Evolutionary conservation across 2,888 invertebrate species (phyloP), one percentile per base, ranked within the genome.

Genomic region (Aspidiotus destructor): DNA sequence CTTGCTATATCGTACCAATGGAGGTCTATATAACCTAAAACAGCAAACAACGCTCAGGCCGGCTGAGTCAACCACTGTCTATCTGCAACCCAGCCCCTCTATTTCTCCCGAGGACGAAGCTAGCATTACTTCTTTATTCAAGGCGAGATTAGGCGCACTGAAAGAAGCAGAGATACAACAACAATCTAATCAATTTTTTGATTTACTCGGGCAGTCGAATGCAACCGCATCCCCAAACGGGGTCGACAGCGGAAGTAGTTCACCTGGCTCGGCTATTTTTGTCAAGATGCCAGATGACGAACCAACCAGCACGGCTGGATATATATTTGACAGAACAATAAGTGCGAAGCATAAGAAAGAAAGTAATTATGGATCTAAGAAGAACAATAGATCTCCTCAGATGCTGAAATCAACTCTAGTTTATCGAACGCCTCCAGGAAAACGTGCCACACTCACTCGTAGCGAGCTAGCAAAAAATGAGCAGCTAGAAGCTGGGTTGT

Each of bases 371-470:
- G 58, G 41, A 41, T 48, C 58, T 2, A 67, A 67, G 28, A 65
- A 57, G 16, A 67, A 58, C 13, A 15, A 67, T 8, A 44, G 60
- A n/a, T 67, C 67, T 10, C 42, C 67, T 44, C 67, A 67, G 40
- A 48, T 67, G 28, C 15, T 69, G 10, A 69, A 62, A 57, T 69
- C 69, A 13, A 62, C 69, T 11, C 55, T 69, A 13, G 62, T 69
- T 6, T 69, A 69, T 42, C 62, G 69, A 15, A 69, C 69, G 15
- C 69, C 69, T 1, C 69, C 69, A 13, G 69, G 69, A 1, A 69
- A 69, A 62, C 10, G 69, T 28, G 69, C 69, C 9, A 62, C 57
- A 8, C 44, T 54, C 17, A 61, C 61, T 52, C 55, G 67, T 52
- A 28, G 42, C 5, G 67, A 67, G 44, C 13, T 48, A 8, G 15